A percentile compares a stretch with the other conserved stretches of the same genome.
phyloP scores from a whole-genome alignment of 2,113 vertebrate species.

The Asarcornis scutulata region DNA sequence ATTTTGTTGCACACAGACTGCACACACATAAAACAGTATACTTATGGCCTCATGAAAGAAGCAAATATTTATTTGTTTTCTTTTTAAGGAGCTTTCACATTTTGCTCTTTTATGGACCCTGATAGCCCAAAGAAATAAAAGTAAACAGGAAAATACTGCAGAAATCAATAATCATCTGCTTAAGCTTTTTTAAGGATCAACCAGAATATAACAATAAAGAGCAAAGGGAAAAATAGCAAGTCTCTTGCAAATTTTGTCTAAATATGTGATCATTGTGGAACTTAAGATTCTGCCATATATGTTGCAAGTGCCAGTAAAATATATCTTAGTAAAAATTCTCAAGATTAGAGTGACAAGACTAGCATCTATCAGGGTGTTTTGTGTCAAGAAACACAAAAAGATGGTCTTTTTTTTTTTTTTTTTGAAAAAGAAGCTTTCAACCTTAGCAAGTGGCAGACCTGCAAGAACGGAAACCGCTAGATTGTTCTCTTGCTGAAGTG shows the following conservation, averaged over 20 bases:
- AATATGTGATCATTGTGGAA: background rate
- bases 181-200: background rate
- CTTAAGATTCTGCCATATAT: background rate
- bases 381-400: background rate
- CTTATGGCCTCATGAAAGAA: background rate
- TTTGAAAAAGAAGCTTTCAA: background rate
- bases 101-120: background rate
- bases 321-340: background rate
- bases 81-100: background rate
- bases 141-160: background rate
- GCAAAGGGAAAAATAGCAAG: background rate
- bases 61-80: background rate
- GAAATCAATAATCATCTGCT: background rate
- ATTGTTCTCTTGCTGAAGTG: constrained; percentile 38
- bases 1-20: background rate
- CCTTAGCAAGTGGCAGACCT: constrained; percentile 24
- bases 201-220: background rate
- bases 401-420: background rate
- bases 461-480: background rate
- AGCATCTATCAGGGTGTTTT: background rate
- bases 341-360: background rate
- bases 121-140: background rate
- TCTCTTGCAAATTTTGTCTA: background rate
- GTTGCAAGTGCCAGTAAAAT: background rate
- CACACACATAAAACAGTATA: background rate